phyloP scores from a whole-genome alignment of 2,113 vertebrate genomes.

The Brachirus orientalis region DNA sequence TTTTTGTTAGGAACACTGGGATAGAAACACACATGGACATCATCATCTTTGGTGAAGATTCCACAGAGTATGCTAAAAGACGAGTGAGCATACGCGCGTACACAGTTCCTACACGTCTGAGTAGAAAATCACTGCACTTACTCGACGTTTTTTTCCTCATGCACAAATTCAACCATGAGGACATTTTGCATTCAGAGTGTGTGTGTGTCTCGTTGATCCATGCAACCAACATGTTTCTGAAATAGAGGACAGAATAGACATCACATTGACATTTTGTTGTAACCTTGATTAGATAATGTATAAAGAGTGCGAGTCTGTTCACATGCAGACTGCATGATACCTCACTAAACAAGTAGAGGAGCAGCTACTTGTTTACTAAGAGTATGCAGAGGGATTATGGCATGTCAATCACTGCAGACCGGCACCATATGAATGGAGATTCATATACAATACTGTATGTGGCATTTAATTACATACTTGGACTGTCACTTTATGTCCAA shows the following conservation, averaged over 20 bases:
- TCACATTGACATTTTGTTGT: conserved; percentile 39
- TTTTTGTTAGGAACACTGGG: conserved; percentile 32
- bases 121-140: conserved; percentile 31
- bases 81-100: conserved; percentile 48
- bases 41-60: conserved; percentile 84
- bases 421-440: conserved; percentile 30
- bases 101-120: conserved; percentile 40
- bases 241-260: conserved; percentile 28
- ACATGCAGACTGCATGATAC: too few species aligned
- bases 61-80: conserved; percentile 63
- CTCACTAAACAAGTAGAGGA: too few species aligned
- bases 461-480: conserved; percentile 21
- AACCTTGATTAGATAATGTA: background rate
- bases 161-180: too few species aligned
- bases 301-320: too few species aligned
- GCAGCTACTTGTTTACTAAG: too few species aligned
- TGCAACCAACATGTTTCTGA: conserved; percentile 12
- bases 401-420: too few species aligned
- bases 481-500: too few species aligned
- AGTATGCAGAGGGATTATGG: too few species aligned
- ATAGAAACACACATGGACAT: conserved; percentile 69
- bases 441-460: conserved; percentile 23
- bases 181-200: too few species aligned
- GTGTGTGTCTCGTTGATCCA: background rate
- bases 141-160: background rate